These are phyloP conservation scores for Drosophila yakuba DNA, from an alignment of 1,140 invertebrate genomes.

Conservation along the genomic window DNA sequence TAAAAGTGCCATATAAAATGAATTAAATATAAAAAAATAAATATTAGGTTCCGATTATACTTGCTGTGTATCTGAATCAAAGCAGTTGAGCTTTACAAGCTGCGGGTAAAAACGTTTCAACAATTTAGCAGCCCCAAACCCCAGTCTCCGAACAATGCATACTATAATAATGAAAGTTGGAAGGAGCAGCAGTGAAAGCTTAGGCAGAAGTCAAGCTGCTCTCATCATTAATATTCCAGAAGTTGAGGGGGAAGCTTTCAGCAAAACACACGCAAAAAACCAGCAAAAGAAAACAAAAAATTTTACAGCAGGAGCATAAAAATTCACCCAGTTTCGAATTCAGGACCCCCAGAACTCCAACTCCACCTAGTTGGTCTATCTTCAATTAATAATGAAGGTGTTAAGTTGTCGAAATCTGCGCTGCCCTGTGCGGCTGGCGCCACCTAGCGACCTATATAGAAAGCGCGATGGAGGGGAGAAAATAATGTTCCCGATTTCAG, in stretches of 20 bases:
- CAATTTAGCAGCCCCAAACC: slow-evolving; percentile 32
- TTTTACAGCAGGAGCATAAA: slow-evolving; percentile 49
- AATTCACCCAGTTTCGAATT: slow-evolving; percentile 26
- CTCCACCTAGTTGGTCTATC: slow-evolving; percentile 56
- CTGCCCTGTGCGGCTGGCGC: slow-evolving; percentile 45
- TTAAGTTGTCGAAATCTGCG: slow-evolving; percentile 82
- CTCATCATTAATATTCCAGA: slow-evolving; percentile 82
- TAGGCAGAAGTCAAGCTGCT: slow-evolving; percentile 49
- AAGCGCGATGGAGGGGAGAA: slow-evolving; percentile 5
- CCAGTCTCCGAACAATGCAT: slow-evolving; percentile 29
- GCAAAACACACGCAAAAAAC: slow-evolving; percentile 48
- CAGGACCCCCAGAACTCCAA: background rate
- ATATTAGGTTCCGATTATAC: background rate
- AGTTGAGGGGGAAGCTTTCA: slow-evolving; percentile 75
- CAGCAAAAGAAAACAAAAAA: slow-evolving; percentile 42
- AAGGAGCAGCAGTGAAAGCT: slow-evolving; percentile 26
- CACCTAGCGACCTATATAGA: slow-evolving; percentile 70
- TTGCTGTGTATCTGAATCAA: slow-evolving; percentile 7
- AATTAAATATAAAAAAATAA: too few species aligned
- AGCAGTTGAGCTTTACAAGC: slow-evolving; percentile 54
- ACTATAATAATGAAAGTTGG: slow-evolving; percentile 33
- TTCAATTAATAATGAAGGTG: slow-evolving; percentile 82
- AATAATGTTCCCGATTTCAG: slow-evolving; percentile 1
- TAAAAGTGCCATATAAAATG: too few species aligned
- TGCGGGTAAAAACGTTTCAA: slow-evolving; percentile 46